Conservation (phyloP, 2,888 invertebrate genomes). For the Carabus problematicus region DNA sequence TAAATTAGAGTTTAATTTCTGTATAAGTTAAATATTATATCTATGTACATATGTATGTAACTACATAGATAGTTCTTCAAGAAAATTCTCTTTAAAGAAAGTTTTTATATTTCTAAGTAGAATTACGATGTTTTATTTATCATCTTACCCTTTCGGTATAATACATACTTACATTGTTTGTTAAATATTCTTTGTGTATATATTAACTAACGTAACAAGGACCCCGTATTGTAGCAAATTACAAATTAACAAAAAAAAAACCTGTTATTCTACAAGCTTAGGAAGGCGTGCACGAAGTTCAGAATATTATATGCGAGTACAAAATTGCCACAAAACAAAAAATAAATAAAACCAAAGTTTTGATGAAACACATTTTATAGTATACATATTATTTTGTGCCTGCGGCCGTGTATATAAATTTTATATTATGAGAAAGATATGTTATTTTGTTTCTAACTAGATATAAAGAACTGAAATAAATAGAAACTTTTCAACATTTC, state of each 20-base stretch:
- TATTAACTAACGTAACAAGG: too few species aligned
- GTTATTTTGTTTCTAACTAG: not conserved
- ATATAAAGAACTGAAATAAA: not conserved
- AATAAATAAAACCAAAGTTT: slow-evolving; percentile 1
- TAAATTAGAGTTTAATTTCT: too few species aligned
- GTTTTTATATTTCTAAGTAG: not conserved
- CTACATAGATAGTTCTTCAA: too few species aligned
- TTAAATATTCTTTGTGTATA: too few species aligned
- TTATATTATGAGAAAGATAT: not conserved
- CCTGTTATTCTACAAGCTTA: too few species aligned
- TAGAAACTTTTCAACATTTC: not conserved
- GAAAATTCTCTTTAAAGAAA: not conserved
- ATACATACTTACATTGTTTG: not conserved
- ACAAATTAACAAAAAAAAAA: too few species aligned
- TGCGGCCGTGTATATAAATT: slow-evolving; percentile 6
- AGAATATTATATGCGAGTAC: not conserved
- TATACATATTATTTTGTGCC: slow-evolving; percentile 11
- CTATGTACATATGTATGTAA: too few species aligned
- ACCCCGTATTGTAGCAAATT: too few species aligned
- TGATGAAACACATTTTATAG: not conserved
- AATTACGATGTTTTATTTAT: not conserved
- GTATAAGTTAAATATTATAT: too few species aligned
- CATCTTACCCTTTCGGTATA: not conserved
- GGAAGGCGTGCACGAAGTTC: not conserved
- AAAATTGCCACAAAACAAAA: slow-evolving; percentile 8